These are phyloP conservation scores for Vimba vimba DNA, from an alignment of 2,113 vertebrate species.

Conservation along the genomic window DNA sequence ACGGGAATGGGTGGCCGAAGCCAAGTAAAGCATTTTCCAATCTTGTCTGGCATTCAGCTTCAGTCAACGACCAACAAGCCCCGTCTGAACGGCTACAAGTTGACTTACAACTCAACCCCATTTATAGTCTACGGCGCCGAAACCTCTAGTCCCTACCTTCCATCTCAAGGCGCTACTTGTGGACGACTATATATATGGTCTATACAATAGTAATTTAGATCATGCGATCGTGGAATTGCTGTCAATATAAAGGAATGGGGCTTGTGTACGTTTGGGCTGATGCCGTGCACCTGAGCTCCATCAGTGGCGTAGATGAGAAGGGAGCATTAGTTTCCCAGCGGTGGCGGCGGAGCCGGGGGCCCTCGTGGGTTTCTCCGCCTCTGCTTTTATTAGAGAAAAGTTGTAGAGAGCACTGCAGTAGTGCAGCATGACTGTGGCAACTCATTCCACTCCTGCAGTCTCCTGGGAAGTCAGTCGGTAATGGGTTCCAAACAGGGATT, in stretches of 20 bases:
- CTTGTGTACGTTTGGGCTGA: conserved; percentile 33
- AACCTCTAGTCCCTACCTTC: conserved; percentile 14
- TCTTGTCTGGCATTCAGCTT: conserved; percentile 37
- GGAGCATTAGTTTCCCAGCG: conserved; percentile 48
- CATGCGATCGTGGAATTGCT: conserved; percentile 36
- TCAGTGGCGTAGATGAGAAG: conserved; percentile 51
- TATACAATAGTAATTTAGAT: conserved; percentile 47
- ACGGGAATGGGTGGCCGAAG: conserved; percentile 35
- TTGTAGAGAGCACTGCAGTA: conserved; percentile 35
- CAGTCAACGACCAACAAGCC: conserved; percentile 43
- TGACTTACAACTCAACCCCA: conserved; percentile 48
- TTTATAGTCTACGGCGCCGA: conserved; percentile 39
- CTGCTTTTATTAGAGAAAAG: conserved; percentile 51
- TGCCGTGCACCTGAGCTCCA: conserved; percentile 39
- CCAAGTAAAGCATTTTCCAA: conserved; percentile 36
- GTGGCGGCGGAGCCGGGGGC: conserved; percentile 32
- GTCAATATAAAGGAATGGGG: conserved; percentile 32
- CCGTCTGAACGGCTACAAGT: conserved; percentile 43
- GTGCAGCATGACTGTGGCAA: conserved; percentile 15
- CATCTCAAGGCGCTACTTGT: conserved; percentile 36
- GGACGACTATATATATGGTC: conserved; percentile 30
- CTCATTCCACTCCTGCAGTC: conserved; percentile 35
- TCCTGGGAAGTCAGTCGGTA: conserved; percentile 22
- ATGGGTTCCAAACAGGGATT: conserved; percentile 7
- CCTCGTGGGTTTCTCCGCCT: conserved; percentile 39